Percentiles rank a stretch among this genome's conserved stretches.
These are phyloP conservation scores for Xerus rutilus DNA, from an alignment of 2,797 vertebrate genomes.

Conservation along the genomic window DNA sequence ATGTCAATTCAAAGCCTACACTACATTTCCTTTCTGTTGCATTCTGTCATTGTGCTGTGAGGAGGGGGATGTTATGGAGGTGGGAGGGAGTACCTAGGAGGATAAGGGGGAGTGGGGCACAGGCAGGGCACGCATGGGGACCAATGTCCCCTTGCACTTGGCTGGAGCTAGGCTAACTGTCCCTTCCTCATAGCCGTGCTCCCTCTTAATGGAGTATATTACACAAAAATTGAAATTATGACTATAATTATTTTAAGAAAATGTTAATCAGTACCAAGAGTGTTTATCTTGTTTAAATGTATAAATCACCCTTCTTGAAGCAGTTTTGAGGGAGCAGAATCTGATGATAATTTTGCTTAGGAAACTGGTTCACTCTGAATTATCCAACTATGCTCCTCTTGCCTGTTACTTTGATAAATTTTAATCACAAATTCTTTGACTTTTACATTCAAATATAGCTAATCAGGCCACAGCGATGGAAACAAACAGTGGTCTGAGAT, in stretches of 20 bases:
- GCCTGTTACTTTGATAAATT: not conserved
- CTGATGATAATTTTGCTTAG: not conserved
- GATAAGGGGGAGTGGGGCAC: not conserved
- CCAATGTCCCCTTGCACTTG: not conserved
- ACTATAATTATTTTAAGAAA: not conserved
- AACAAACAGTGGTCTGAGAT: not conserved
- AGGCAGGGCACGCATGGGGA: not conserved
- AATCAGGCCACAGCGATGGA: not conserved
- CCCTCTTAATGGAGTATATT: not conserved
- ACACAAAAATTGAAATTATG: not conserved
- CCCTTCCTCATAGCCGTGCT: accelerated
- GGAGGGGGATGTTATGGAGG: not conserved
- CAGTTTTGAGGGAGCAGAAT: not conserved
- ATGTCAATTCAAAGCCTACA: not conserved
- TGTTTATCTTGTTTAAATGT: not conserved
- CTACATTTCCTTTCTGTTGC: not conserved
- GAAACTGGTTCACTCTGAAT: not conserved
- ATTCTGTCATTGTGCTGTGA: not conserved
- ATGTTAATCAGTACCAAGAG: not conserved
- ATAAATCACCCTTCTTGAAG: not conserved
- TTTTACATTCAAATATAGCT: not conserved
- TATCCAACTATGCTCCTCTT: not conserved
- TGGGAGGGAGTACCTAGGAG: not conserved
- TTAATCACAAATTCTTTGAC: not conserved
- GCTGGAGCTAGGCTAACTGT: not conserved